phyloP scores from a whole-genome alignment of 2,113 vertebrate species.

The Lota lota region DNA sequence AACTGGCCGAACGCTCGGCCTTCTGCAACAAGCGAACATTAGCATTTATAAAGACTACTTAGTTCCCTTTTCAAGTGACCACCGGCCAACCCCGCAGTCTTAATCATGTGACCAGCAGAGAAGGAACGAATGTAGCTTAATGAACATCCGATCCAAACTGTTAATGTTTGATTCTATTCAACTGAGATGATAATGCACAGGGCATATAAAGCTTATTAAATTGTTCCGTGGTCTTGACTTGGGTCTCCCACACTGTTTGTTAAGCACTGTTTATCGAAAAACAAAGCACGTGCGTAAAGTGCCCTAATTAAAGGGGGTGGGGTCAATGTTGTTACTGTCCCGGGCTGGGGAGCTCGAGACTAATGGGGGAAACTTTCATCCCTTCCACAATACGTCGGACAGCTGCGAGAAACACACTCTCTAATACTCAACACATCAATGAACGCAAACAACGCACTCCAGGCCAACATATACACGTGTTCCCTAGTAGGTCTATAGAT shows the following conservation, averaged over 20 bases:
- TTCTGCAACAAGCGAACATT: constrained; percentile 23
- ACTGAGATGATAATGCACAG: no score
- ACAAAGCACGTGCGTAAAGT: constrained; percentile 57
- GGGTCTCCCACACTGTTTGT: constrained; percentile 43
- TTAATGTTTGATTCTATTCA: no score
- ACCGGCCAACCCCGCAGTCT: constrained; percentile 11
- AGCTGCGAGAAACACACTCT: no score
- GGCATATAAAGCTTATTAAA: not conserved
- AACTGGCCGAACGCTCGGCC: constrained; percentile 24
- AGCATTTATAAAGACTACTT: constrained; percentile 36
- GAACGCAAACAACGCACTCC: no score
- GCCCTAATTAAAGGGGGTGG: constrained; percentile 38
- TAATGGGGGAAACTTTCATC: not conserved
- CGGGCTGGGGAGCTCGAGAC: not conserved
- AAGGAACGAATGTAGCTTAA: no score
- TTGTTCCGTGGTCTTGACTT: not conserved
- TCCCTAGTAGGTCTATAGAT: no score
- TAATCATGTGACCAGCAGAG: constrained; percentile 4
- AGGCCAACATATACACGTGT: no score
- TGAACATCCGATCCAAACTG: no score
- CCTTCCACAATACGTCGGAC: not conserved
- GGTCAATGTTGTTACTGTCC: constrained; percentile 9
- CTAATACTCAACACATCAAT: no score
- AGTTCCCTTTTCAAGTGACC: constrained; percentile 1
- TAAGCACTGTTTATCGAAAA: constrained; percentile 52